Evolutionary conservation across 2,888 invertebrate species (phyloP), one percentile per base, ranked within the genome.

Genomic region (Polia nebulosa): DNA sequence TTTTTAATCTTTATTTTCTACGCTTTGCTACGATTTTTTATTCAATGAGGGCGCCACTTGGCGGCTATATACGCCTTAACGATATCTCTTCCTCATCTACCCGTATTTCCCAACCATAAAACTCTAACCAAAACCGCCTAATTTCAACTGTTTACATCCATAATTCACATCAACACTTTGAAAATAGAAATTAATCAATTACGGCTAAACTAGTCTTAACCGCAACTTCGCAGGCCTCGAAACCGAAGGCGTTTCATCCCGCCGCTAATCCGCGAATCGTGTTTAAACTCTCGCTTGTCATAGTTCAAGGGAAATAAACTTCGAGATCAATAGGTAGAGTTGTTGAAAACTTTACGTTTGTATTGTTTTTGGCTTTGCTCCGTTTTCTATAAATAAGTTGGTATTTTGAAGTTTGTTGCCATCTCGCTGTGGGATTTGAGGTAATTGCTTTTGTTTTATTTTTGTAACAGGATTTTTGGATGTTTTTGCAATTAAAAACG

Each of bases 251-350:
- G 73, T 80, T 70, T 86, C 82, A 84, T 81, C 80, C 71, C 67
- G 59, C 77, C 76, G 70, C 73, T 86, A 87, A 87, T 87, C 81
- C 83, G 64, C 65, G 76, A 82, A 76, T 81, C 83, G 84, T 83
- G 84, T 81, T 79, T 74, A 79, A 85, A 86, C 85, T 82, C 79
- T 44, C 67, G 77, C 82, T 78, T 81, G 82, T 82, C 81, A 83
- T 82, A 85, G 85, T 85, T 85, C 74, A 81, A 67, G 69, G 62
- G 60, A 80, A 83, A 80, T 78, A 74, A 73, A 85, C 72, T 80
- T 70, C 29, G 63, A 62, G 74, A 76, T 76, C 80, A 77, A 76
- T 67, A 80, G 78, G 70, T 69, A 59, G 62, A 65, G 66, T 75
- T 74, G 73, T 73, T 81, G 11, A 60, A 55, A 83, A 77, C 29